A percentile compares a stretch with the other conserved stretches of the same genome.
phyloP scores from a whole-genome alignment of 2,113 vertebrate species.

The Turdus rufiventris region DNA sequence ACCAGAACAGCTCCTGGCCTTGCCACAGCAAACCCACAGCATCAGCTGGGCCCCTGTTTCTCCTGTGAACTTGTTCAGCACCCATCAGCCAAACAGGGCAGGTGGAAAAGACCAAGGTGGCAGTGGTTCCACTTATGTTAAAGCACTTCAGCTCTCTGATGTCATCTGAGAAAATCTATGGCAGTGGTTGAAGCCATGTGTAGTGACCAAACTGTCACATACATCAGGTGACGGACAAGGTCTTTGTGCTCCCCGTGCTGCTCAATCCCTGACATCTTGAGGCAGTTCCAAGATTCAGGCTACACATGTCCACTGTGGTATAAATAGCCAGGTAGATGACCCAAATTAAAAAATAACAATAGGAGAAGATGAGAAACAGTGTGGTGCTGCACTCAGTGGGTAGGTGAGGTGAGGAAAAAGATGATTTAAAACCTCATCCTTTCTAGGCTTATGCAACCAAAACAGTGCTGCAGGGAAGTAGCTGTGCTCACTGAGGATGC shows the following conservation, averaged over 20 bases:
- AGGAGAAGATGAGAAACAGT: neutral
- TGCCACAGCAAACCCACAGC: neutral
- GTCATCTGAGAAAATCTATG: neutral
- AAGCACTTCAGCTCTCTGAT: neutral
- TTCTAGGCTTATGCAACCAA: neutral
- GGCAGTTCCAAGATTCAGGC: neutral
- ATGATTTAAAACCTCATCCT: neutral
- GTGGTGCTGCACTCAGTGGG: rapidly evolving
- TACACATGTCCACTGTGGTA: neutral
- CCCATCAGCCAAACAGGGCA: neutral
- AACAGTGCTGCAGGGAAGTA: neutral
- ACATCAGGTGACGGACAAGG: neutral
- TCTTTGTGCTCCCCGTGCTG: neutral
- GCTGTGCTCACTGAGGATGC: neutral
- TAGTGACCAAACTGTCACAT: neutral
- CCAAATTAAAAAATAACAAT: neutral
- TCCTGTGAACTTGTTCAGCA: neutral
- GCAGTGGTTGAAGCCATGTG: neutral
- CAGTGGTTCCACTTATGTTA: neutral
- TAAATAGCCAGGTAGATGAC: neutral
- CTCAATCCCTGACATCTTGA: neutral
- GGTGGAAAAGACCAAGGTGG: neutral
- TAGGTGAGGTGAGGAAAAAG: neutral
- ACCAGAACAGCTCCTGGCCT: neutral
- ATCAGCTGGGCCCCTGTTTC: neutral